Base-by-base conservation (phyloP, 92 coral and sea anemone genomes). In the Siderastrea siderea region DNA sequence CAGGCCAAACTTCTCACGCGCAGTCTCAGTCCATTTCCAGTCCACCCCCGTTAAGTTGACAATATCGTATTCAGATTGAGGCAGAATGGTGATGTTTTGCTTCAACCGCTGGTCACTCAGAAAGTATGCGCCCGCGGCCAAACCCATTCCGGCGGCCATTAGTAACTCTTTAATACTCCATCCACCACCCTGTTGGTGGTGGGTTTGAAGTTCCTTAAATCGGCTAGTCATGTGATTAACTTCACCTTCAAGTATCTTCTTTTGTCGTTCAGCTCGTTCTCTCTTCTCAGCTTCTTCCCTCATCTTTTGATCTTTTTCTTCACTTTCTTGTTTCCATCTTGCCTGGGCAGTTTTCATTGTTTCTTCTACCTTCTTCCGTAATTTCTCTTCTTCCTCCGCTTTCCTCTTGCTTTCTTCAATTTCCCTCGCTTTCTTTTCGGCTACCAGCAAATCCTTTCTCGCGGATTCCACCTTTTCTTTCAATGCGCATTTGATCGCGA, bases 11-110 rank as follows among this genome's bases (percentile, higher is more conserved):
- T 74, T 44, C 5, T 50, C 68, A 48, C 59, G 71, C 7, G 94
- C 91, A 64, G 67, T 69, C n/a, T 77, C 68, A 64, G 79, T 87
- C 94, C 94, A 91, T 7, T 50, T 69, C 94, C 94, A 91, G 83
- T 68, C 70, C 58, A 82, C 91, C 11, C 83, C 86, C 73, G 83
- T 84, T 45, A 91, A 84, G 5, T 91, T 91, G 52, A 87, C 82
- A 6, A 46, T 55, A 54, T 91, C 76, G 81, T 82, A 91, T 19
- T 91, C 84, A 3, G 94, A 87, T 65, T 57, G 71, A 52, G 83
- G 91, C 50, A 91, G 10, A 10, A 78, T 70, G 52, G 94, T 87
- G 46, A 91, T 77, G 74, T 91, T 91, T 12, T 82, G 62, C 53
- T 91, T 91, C 55, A 91, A 81, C 7, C 70, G 47, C 43, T 85